Conservation (phyloP, 1,140 invertebrate genomes). For the Sitobion miscanthi region DNA sequence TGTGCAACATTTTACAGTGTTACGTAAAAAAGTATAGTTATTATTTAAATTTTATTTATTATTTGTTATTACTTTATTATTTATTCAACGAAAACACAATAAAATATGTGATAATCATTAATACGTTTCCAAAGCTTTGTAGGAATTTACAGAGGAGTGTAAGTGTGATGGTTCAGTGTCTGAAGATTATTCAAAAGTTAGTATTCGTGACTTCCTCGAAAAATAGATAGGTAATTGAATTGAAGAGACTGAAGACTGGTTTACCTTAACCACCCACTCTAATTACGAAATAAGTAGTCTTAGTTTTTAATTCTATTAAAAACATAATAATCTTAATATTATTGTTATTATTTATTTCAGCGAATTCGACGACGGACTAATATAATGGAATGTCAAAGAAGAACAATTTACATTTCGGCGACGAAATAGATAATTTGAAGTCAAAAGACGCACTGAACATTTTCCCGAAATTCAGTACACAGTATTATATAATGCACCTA, state of each 20-base stretch:
- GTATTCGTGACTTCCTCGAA: not conserved
- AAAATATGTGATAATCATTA: not conserved
- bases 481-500: not conserved
- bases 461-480: not conserved
- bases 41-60: not conserved
- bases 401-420: not conserved
- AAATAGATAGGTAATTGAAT: not conserved
- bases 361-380: not conserved
- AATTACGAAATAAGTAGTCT: not conserved
- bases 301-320: not conserved
- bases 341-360: not conserved
- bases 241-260: not conserved
- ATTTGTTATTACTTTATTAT: no score
- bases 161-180: not conserved
- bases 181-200: not conserved
- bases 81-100: no score
- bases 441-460: not conserved
- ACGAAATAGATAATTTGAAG: not conserved
- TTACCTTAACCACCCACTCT: not conserved
- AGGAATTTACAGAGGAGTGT: not conserved
- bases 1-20: not conserved
- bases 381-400: not conserved
- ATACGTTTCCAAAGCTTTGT: not conserved
- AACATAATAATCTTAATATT: not conserved
- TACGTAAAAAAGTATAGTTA: not conserved